These are phyloP conservation scores for Rhinolophus ferrumequinum DNA, from an alignment of 2,113 vertebrate species.

Conservation along the genomic window DNA sequence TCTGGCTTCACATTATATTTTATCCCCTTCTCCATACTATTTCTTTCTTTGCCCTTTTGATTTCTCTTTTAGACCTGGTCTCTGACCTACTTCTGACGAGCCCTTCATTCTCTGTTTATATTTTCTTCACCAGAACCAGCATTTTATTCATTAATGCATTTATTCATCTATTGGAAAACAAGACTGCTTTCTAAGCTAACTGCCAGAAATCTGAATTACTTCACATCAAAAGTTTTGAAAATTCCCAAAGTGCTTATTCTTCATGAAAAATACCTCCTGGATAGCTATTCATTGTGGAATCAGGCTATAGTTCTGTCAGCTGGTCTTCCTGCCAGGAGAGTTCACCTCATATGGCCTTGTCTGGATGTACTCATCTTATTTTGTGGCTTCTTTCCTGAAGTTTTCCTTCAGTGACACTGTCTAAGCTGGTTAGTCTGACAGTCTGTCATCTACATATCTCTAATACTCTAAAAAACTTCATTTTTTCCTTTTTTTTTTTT, in stretches of 20 bases:
- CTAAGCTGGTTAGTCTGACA: background rate
- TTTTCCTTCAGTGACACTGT: background rate
- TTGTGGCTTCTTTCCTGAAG: background rate
- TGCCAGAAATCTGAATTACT: background rate
- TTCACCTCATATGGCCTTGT: background rate
- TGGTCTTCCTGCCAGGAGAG: background rate
- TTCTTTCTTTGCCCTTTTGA: background rate
- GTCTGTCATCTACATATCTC: background rate
- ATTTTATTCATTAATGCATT: background rate
- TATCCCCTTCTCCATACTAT: background rate
- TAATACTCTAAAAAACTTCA: background rate
- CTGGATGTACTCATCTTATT: background rate
- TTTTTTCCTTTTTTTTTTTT: background rate
- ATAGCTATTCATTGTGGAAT: background rate
- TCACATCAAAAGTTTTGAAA: conserved; percentile 8
- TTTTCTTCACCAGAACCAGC: background rate
- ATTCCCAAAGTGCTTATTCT: background rate
- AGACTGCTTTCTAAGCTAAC: background rate
- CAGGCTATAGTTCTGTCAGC: background rate
- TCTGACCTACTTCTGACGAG: background rate
- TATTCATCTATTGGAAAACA: background rate
- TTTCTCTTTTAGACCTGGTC: background rate
- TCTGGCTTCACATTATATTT: background rate
- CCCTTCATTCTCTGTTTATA: background rate
- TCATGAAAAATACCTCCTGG: conserved; percentile 19